Base-by-base conservation (phyloP, 2,797 vertebrate genomes). In the Botia almorhae region DNA sequence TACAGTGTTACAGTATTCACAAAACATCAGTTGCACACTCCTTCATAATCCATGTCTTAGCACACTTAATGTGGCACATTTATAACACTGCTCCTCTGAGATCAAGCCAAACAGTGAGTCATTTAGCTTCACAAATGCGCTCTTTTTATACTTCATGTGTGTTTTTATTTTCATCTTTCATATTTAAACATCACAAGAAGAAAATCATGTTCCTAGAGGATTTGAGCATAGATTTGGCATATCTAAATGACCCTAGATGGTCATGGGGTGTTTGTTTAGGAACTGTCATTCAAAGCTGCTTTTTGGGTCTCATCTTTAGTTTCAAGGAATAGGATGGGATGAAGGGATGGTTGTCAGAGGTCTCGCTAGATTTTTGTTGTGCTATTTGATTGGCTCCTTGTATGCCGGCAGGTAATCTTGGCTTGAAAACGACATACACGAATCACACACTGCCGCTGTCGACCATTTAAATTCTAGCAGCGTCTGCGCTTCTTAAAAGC, bases 381-480 rank as follows among this genome's bases (percentile, higher is more conserved):
- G 48, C 17, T 36, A 61, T 76, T 71, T 23, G 63, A 70, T 78
- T 63, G 56, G 71, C 58, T 70, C 14, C 26, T 83, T 80, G 76
- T 70, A 55, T 53, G 70, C 69, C 56, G 26, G 43, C 76, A 43
- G 70, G 56, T 79, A 74, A 83, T 83, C 81, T 79, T 48, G 58
- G 36, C 74, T 39, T 53, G 6, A 51, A 80, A 65, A 43, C 46
- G 14, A 50, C 5, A 64, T 16, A 3, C 46, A 69, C 51, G 26
- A 7, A 67, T 36, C 51, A 60, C 69, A 48, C 43, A 46, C 43
- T 46, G 21, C 23, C 60, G 14, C 69, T 72, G 60, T 68, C 39
- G 53, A 60, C 78, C 85, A 91, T 93, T 92, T 91, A 87, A 89
- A 91, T 90, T 91, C 89, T 21, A 16, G 4, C 64, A 0, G 81